Evolutionary conservation across 2,113 vertebrate genomes (phyloP).

Genomic region (Cyrtonyx montezumae): DNA sequence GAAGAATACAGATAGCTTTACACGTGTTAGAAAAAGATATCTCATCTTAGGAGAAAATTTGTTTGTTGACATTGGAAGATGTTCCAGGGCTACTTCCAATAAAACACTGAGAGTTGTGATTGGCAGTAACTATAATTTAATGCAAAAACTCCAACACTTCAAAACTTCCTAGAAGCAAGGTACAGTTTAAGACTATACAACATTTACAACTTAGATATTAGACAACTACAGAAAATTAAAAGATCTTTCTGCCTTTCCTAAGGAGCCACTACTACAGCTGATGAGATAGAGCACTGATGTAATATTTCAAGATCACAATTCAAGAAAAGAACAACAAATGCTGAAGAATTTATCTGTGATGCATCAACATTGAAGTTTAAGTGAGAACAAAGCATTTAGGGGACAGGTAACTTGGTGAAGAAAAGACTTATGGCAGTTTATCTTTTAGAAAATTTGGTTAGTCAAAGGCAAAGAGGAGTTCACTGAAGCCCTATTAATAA

Average conservation of each 20-base stretch:
- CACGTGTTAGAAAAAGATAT: conserved; percentile 1
- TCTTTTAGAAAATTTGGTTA: background rate
- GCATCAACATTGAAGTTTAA: background rate
- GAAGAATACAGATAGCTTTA: conserved; percentile 41
- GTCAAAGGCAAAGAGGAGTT: background rate
- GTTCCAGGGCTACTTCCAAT: background rate
- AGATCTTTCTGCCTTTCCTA: background rate
- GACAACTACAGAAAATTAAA: background rate
- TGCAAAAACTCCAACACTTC: background rate
- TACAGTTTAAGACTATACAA: background rate
- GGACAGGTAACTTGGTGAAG: background rate
- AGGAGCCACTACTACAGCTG: background rate
- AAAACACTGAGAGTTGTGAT: background rate
- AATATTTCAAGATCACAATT: background rate
- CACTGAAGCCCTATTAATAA: background rate
- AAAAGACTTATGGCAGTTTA: background rate
- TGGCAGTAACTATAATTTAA: background rate
- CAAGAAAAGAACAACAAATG: background rate
- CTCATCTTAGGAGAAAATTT: conserved; percentile 28
- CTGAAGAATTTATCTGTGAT: background rate
- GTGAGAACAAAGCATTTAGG: background rate
- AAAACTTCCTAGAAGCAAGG: background rate
- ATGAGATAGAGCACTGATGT: background rate
- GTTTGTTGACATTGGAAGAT: conserved; percentile 39
- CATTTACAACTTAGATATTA: background rate